Conservation (phyloP, 92 coral and sea anemone species). For the Epizoanthus fatuus region DNA sequence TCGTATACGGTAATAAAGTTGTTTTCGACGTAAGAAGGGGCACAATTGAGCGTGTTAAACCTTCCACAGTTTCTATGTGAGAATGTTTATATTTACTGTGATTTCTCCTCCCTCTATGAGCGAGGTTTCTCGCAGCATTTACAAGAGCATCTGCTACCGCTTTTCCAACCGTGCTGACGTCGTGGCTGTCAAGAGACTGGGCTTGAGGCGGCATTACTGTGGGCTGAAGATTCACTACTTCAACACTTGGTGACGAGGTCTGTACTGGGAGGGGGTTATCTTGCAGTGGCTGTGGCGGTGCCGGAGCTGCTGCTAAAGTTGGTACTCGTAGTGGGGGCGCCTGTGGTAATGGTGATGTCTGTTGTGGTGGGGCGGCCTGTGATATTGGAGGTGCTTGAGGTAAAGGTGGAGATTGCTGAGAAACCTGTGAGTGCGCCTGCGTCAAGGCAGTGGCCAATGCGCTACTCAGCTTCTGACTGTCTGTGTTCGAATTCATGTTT, state of each 20-base stretch:
- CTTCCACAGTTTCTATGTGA: conserved; percentile 21
- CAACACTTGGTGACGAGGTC: conserved; percentile 4
- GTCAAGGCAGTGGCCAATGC: conserved; percentile 35
- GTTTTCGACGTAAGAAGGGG: conserved; percentile 15
- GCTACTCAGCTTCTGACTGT: conserved; percentile 16
- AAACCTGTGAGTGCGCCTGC: conserved; percentile 29
- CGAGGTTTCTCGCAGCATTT: conserved; percentile 29
- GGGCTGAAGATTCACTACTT: conserved; percentile 18
- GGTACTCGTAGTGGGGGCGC: neutral
- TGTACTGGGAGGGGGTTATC: neutral
- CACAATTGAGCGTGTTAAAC: conserved; percentile 21
- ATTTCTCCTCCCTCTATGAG: neutral
- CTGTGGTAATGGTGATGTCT: neutral
- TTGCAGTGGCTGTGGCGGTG: neutral
- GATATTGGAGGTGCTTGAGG: conserved; percentile 8
- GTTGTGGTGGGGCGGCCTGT: neutral
- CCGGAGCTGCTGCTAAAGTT: conserved; percentile 6
- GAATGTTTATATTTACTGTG: conserved; percentile 24
- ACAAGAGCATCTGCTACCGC: conserved; percentile 36
- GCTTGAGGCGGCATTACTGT: neutral
- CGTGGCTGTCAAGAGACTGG: conserved; percentile 10
- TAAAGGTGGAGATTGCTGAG: conserved; percentile 29
- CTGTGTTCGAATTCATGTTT: conserved; percentile 22
- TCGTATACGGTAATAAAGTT: neutral
- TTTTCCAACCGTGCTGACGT: conserved; percentile 17